Evolutionary conservation across 2,113 vertebrate species (phyloP).

Genomic region (Pogona vitticeps): DNA sequence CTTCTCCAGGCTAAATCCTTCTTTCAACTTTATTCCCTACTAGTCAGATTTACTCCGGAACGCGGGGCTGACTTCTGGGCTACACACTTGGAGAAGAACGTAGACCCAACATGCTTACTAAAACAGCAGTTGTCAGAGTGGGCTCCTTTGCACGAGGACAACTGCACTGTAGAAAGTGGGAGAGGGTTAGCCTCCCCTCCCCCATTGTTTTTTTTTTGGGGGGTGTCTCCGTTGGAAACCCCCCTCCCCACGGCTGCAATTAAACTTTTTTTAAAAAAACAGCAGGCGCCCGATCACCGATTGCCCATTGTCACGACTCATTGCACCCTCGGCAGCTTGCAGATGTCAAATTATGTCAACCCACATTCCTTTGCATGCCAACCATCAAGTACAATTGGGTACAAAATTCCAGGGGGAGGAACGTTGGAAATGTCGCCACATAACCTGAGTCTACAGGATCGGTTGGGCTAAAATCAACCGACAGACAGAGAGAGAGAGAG

Average conservation of each 20-base stretch:
- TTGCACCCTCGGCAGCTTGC: neutral
- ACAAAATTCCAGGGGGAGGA: neutral
- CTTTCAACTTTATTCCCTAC: neutral
- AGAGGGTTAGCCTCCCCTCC: neutral
- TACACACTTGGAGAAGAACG: neutral
- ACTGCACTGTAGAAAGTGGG: neutral
- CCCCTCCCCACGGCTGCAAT: neutral
- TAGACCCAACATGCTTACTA: neutral
- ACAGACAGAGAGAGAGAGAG: neutral
- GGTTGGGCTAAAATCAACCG: neutral
- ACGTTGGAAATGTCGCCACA: neutral
- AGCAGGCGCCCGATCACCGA: neutral
- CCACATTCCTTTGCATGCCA: slow-evolving; percentile 1
- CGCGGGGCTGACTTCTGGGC: neutral
- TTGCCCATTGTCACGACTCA: neutral
- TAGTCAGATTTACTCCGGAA: neutral
- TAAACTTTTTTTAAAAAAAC: neutral
- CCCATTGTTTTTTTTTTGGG: neutral
- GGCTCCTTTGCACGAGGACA: neutral
- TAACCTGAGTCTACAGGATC: neutral
- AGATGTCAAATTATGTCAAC: neutral
- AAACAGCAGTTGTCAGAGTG: neutral
- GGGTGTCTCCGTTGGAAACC: neutral
- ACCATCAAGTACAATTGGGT: neutral
- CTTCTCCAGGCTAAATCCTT: neutral